A percentile compares a stretch with the other conserved stretches of the same genome.
phyloP scores from a whole-genome alignment of 2,888 invertebrate genomes.

The Chrysotoxum bicinctum region DNA sequence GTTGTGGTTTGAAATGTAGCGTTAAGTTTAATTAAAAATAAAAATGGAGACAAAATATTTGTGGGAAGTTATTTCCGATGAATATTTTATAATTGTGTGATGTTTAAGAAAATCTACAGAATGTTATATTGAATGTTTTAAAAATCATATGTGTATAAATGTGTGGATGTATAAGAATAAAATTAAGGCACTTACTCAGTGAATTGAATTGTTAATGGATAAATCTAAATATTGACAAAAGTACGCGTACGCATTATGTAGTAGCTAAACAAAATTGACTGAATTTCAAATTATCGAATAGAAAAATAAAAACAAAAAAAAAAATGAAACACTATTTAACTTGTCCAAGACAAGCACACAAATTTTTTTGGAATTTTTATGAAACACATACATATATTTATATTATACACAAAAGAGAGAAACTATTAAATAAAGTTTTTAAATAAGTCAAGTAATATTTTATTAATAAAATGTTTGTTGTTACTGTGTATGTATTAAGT shows the following conservation, averaged over 20 bases:
- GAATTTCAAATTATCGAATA: constrained; percentile 60
- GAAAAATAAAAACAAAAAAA: not conserved
- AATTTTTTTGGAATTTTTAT: constrained; percentile 65
- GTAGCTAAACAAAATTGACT: constrained; percentile 59
- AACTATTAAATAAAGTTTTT: constrained; percentile 48
- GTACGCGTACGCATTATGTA: not conserved
- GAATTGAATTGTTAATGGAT: constrained; percentile 2
- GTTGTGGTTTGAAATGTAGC: constrained; percentile 61
- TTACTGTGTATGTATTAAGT: constrained; percentile 8
- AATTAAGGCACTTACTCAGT: not conserved
- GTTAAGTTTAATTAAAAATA: constrained; percentile 19
- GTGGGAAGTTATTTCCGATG: not conserved
- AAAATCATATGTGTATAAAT: constrained; percentile 19
- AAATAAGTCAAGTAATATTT: constrained; percentile 38
- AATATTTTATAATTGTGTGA: constrained; percentile 37
- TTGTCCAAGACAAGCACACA: constrained; percentile 35
- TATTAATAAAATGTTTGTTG: constrained; percentile 45
- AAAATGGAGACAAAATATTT: not conserved
- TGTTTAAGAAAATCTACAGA: constrained; percentile 27
- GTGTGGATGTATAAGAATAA: constrained; percentile 19
- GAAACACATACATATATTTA: constrained; percentile 49
- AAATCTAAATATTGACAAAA: not conserved
- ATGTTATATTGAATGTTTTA: constrained; percentile 64
- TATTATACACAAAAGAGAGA: constrained; percentile 28
- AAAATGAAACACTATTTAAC: constrained; percentile 39